Conservation (phyloP, 2,113 vertebrate genomes). For the sheep (Ovis aries) region ARS-UI_Ramb_v3.0 NC_056055.1:183815001-183815500, state of each 20-base stretch:
- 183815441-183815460: neutral
- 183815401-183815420: neutral
- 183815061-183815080: neutral
- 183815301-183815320: neutral
- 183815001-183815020: neutral
- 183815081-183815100: neutral
- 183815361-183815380: neutral
- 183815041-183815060: neutral
- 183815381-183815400: neutral
- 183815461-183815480: no score
- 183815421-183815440: neutral
- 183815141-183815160: neutral
- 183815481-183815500: neutral
- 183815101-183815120: neutral
- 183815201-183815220: neutral
- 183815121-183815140: neutral
- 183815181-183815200: neutral
- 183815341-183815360: neutral
- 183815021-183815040: neutral
- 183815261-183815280: accelerated
- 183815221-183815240: neutral
- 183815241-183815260: neutral
- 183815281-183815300: neutral
- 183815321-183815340: neutral
- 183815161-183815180: neutral